Evolutionary conservation across 2,797 vertebrate species (phyloP), one percentile per base, ranked within the genome.

Genomic region (Enteromius fasciolatus): DNA sequence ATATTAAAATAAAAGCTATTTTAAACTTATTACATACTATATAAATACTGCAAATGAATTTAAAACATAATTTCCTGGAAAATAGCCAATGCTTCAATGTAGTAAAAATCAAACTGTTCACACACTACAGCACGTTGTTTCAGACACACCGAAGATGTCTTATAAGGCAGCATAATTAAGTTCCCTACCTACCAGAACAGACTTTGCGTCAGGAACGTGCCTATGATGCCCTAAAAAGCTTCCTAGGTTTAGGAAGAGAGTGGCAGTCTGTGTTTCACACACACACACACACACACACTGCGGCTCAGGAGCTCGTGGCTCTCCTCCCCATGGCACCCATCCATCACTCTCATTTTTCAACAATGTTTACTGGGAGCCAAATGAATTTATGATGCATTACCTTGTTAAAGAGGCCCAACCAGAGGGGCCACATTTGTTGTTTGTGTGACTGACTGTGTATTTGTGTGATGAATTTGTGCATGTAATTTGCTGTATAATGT

Each of bases 351-450:
- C 81, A 85, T 82, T 83, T 86, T 83, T 78, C 70, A 75, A 76
- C 80, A 85, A 81, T 83, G 83, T 80, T 83, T 87, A 83, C 85
- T 79, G 83, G 73, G 66, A 83, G 80, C 83, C 83, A 89, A 86
- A 87, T 89, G 31, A 86, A 85, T 86, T 87, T 87, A 84, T 89
- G 86, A 89, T 89, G 85, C 83, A 87, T 89, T 87, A 85, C 87
- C 81, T 83, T 84, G 76, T 84, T 84, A 87, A 87, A 85, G 66
- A 83, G 85, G 63, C 85, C 73, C 70, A 86, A 83, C 81, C 44
- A 64, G 67, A 82, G 52, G 41, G 84, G 68, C 69, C 33, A 54
- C n/a, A 36, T 73, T 79, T 82, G 61, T 20, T 72, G 23, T 77
- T 66, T 76, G 63, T 80, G 63, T 78, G 46, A 72, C 25, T 70